These are phyloP conservation scores for Carassius carassius DNA, from an alignment of 2,113 vertebrate genomes.

Conservation along the genomic window DNA sequence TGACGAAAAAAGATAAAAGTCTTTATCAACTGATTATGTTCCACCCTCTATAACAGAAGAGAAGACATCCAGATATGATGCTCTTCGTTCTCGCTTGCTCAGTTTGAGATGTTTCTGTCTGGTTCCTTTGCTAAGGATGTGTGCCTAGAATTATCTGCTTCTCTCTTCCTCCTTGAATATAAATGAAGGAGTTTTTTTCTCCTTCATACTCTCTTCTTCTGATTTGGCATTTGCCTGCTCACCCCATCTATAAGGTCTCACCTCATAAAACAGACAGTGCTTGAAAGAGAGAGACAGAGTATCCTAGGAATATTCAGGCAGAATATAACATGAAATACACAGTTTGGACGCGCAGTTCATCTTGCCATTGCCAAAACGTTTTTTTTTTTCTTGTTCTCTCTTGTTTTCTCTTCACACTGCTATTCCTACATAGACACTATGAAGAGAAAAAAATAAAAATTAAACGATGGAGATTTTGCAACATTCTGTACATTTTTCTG, in stretches of 20 bases:
- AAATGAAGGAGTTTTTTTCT: conserved; percentile 14
- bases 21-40: not conserved
- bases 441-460: not conserved
- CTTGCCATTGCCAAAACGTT: not conserved
- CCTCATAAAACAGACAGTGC: conserved; percentile 46
- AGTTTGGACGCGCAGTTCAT: not conserved
- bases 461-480: no score
- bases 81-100: not conserved
- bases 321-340: conserved; percentile 20
- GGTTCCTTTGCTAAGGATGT: conserved; percentile 30
- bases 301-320: conserved; percentile 38
- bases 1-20: not conserved
- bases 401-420: conserved; percentile 12
- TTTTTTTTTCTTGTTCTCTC: conserved; percentile 12
- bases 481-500: not conserved
- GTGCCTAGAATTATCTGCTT: conserved; percentile 40
- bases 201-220: conserved; percentile 27
- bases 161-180: conserved; percentile 36
- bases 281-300: conserved; percentile 31
- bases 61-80: conserved; percentile 6
- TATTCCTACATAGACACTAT: not conserved
- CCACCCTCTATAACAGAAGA: not conserved
- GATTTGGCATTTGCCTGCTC: conserved; percentile 45
- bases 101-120: conserved; percentile 21
- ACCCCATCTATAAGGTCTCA: conserved; percentile 41